These are phyloP conservation scores for Platycercus adscitus DNA, from an alignment of 2,113 vertebrate genomes.

Conservation along the genomic window DNA sequence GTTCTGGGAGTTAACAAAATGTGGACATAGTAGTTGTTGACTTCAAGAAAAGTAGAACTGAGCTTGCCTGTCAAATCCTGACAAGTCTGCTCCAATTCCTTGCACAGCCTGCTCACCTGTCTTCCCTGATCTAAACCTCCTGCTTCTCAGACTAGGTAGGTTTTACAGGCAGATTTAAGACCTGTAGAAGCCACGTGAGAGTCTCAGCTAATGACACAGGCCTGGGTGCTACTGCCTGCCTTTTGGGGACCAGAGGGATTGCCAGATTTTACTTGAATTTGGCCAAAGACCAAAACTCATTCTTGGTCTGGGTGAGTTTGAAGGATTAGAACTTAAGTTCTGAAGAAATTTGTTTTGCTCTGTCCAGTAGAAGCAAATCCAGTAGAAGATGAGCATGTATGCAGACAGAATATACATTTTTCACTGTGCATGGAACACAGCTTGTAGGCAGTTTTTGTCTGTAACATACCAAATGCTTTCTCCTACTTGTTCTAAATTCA, in stretches of 20 bases:
- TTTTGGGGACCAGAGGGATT: background rate
- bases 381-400: background rate
- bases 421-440: background rate
- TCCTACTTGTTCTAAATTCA: conserved; percentile 61
- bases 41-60: background rate
- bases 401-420: background rate
- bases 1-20: background rate
- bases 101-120: background rate
- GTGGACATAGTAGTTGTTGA: background rate
- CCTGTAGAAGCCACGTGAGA: background rate
- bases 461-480: conserved; percentile 33
- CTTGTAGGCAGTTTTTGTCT: conserved; percentile 29
- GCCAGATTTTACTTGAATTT: background rate
- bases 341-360: background rate
- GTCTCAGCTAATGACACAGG: background rate
- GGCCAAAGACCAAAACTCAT: background rate
- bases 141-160: background rate
- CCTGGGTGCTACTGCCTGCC: background rate
- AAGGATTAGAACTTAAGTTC: background rate
- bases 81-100: background rate
- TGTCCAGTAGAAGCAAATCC: background rate
- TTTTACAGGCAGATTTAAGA: background rate
- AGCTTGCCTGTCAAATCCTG: background rate
- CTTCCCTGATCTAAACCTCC: background rate
- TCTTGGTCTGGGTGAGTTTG: background rate